These are phyloP conservation scores for Rousettus madagascariensis DNA, from an alignment of 2,797 vertebrate species.

Conservation along the genomic window DNA sequence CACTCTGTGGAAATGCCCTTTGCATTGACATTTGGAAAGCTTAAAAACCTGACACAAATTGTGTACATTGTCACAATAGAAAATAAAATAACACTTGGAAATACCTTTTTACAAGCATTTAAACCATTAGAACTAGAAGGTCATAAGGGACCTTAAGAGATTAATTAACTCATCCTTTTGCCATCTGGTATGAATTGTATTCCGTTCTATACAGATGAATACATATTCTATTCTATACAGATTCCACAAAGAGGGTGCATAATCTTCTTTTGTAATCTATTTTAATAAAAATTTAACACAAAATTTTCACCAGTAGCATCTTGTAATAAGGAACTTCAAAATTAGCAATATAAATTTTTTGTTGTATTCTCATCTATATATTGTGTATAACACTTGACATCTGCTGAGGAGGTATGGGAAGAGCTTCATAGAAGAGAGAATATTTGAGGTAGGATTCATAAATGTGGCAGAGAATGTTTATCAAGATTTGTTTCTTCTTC, in stretches of 20 bases:
- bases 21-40: constrained; percentile 8
- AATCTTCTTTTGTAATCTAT: background rate
- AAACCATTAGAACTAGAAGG: background rate
- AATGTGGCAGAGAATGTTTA: background rate
- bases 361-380: background rate
- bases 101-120: constrained; percentile 17
- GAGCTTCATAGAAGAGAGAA: background rate
- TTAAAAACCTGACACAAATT: constrained; percentile 10
- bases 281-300: background rate
- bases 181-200: background rate
- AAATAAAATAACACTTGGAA: constrained; percentile 21
- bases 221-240: background rate
- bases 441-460: background rate
- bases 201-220: background rate
- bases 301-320: background rate
- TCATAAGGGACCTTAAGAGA: background rate
- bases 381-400: background rate
- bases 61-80: background rate
- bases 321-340: background rate
- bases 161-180: constrained; percentile 28
- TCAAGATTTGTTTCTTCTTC: background rate
- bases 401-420: background rate
- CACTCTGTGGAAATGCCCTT: background rate
- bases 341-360: background rate
- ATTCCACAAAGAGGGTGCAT: background rate